A percentile compares a stretch with the other conserved stretches of the same genome.
Conservation (phyloP, 2,113 vertebrate genomes). For the Hirundichthys speculiger region DNA sequence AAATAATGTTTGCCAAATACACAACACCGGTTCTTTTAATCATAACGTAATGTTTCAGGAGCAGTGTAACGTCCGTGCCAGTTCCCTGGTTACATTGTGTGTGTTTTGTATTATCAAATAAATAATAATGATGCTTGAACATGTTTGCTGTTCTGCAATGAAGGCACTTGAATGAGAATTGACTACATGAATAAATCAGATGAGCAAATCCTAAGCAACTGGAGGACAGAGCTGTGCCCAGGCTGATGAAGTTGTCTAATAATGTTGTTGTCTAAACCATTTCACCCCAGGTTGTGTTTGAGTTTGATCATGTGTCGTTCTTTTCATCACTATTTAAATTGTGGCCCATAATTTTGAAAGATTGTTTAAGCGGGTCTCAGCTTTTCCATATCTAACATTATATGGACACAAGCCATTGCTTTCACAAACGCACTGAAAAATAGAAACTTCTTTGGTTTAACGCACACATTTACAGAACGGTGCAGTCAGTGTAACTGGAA, state of each 20-base stretch:
- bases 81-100: slow-evolving; percentile 17
- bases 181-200: slow-evolving; percentile 43
- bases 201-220: slow-evolving; percentile 26
- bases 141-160: slow-evolving; percentile 34
- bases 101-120: slow-evolving; percentile 46
- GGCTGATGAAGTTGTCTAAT: slow-evolving; percentile 1
- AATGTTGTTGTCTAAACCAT: neutral
- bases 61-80: slow-evolving; percentile 7
- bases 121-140: slow-evolving; percentile 40
- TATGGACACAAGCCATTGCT: slow-evolving; percentile 41
- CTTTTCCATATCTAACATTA: slow-evolving; percentile 47
- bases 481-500: slow-evolving; percentile 51
- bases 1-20: slow-evolving; percentile 17
- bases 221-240: slow-evolving; percentile 1
- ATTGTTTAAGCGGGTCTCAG: slow-evolving; percentile 24
- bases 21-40: slow-evolving; percentile 21
- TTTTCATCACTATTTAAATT: slow-evolving; percentile 11
- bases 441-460: slow-evolving; percentile 39
- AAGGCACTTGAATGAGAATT: slow-evolving; percentile 32
- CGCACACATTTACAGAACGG: slow-evolving; percentile 47
- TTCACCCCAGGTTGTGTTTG: neutral
- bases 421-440: slow-evolving; percentile 42
- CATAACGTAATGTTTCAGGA: slow-evolving; percentile 10
- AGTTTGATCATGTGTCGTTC: neutral
- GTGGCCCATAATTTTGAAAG: slow-evolving; percentile 17